Base-by-base conservation (phyloP, 1,140 invertebrate genomes). In the Zaprionus africanus region DNA sequence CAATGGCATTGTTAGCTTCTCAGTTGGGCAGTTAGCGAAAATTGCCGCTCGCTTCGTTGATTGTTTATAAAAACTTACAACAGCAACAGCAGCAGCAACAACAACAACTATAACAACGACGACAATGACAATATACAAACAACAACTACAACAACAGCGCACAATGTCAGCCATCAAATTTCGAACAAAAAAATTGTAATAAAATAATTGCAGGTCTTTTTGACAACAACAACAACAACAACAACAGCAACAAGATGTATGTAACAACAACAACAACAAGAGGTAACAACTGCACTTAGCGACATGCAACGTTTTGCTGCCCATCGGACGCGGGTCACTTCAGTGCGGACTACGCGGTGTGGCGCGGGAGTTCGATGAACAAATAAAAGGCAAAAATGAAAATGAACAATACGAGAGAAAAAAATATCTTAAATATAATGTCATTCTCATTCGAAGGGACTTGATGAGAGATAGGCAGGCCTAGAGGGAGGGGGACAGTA, bases 261-360 rank as follows among this genome's bases (percentile, higher is more conserved):
- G 15, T n/a, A 41, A 41, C 61, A 43, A 22, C 68, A 61, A 26
- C 62, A 79, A 51, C 71, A 79, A 65, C 3, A 22, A 24, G 46
- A 22, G 17, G 46, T 51, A 51, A 51, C 72, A 72, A 87, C 81
- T 83, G 84, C 83, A 87, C 84, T 87, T 87, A 87, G 81, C 71
- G 83, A 88, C 83, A 87, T 87, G 83, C 83, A 87, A 87, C 83
- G 81, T 72, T 87, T 88, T 82, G 79, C 70, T 68, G 81, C 76
- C 62, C 76, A 76, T 75, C 67, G 79, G 82, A 67, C 62, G 57
- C 53, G 62, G 79, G 76, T 84, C 82, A 82, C 51, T 63, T 62
- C 62, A 69, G 41, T 76, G 61, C 22, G 26, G 67, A 57, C 59
- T 73, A 38, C 15, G 26, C 12, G 11, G 17, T 28, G 17, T n/a